Percentiles rank a stretch among this genome's conserved stretches.
phyloP scores from a whole-genome alignment of 2,888 invertebrate genomes.

The Apodemia zela region DNA sequence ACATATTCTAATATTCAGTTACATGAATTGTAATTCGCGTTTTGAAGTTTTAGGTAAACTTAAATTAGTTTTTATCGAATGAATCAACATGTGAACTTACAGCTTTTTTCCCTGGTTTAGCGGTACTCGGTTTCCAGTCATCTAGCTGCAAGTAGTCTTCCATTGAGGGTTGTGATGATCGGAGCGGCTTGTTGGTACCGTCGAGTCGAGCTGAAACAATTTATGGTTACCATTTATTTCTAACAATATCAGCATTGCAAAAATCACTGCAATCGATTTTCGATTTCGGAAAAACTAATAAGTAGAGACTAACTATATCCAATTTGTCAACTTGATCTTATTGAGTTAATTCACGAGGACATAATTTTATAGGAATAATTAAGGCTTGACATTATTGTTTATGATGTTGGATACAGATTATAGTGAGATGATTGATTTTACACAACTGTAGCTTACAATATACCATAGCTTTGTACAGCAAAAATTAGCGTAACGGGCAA shows the following conservation, averaged over 20 bases:
- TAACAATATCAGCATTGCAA: neutral
- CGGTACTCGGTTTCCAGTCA: slow-evolving; percentile 84
- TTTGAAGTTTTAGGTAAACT: neutral
- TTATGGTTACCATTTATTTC: slow-evolving; percentile 33
- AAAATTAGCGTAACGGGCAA: too few species aligned
- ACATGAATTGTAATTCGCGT: neutral
- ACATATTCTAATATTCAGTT: neutral
- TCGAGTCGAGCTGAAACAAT: slow-evolving; percentile 92
- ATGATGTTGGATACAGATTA: too few species aligned
- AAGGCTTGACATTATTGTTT: too few species aligned
- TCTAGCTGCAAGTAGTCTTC: slow-evolving; percentile 95
- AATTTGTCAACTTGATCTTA: too few species aligned
- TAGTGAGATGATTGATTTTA: too few species aligned
- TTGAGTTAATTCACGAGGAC: too few species aligned
- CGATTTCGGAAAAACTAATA: too few species aligned
- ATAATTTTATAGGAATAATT: too few species aligned
- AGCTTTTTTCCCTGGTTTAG: slow-evolving; percentile 91
- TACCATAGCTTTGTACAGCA: too few species aligned
- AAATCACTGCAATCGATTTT: too few species aligned
- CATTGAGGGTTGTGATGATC: slow-evolving; percentile 87
- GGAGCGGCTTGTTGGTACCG: slow-evolving; percentile 89
- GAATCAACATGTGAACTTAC: slow-evolving; percentile 76
- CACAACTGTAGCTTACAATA: too few species aligned
- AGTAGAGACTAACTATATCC: too few species aligned
- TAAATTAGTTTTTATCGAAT: neutral